Percentiles rank a stretch among this genome's conserved stretches.
These are phyloP conservation scores for Papilio aristodemus DNA, from an alignment of 1,140 invertebrate species.

Conservation along the genomic window DNA sequence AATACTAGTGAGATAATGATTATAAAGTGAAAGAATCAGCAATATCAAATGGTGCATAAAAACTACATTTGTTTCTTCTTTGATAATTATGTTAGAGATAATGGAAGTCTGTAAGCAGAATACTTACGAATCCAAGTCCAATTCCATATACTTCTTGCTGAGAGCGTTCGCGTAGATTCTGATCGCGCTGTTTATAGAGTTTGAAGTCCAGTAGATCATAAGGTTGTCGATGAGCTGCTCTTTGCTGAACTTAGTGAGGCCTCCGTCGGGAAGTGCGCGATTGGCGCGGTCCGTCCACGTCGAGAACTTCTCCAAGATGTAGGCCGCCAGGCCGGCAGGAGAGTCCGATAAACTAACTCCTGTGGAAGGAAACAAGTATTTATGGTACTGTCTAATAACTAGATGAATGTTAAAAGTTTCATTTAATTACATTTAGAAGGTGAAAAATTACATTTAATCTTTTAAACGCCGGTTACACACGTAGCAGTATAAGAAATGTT, in stretches of 20 bases:
- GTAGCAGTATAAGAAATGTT: neutral
- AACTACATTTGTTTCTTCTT: too few relatives aligned
- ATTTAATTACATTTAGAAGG: neutral
- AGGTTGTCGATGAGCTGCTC: slow-evolving; percentile 92
- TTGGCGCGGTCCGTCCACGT: slow-evolving; percentile 83
- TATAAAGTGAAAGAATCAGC: too few relatives aligned
- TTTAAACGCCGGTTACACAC: too few relatives aligned
- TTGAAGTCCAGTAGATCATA: slow-evolving; percentile 92
- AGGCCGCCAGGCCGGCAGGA: slow-evolving; percentile 85
- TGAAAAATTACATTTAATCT: too few relatives aligned
- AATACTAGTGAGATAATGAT: too few relatives aligned
- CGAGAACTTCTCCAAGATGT: slow-evolving; percentile 92
- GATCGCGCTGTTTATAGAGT: slow-evolving; percentile 87
- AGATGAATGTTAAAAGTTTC: neutral
- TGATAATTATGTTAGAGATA: too few relatives aligned
- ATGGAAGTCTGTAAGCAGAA: too few relatives aligned
- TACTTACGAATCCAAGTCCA: slow-evolving; percentile 24
- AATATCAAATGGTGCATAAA: too few relatives aligned
- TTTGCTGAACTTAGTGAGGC: slow-evolving; percentile 82
- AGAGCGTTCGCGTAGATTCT: slow-evolving; percentile 86
- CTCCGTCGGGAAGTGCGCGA: slow-evolving; percentile 82
- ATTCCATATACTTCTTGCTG: slow-evolving; percentile 43
- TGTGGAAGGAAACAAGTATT: slow-evolving; percentile 40
- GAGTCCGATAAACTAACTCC: slow-evolving; percentile 83
- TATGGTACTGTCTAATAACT: too few relatives aligned